phyloP scores from a whole-genome alignment of 2,888 invertebrate species.

The Habroteleia sp. region DNA sequence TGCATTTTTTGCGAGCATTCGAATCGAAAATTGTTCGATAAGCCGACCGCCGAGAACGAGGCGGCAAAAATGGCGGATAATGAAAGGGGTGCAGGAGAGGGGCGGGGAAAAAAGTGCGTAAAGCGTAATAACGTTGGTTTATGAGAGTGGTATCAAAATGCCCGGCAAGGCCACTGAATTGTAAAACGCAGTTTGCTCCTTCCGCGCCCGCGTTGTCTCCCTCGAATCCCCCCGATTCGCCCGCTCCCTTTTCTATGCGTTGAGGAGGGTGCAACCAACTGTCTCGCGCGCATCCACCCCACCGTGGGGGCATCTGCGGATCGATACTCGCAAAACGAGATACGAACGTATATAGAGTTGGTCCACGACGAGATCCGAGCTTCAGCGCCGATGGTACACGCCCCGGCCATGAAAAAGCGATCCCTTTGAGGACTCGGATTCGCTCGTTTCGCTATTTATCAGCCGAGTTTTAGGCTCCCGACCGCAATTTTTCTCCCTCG shows the following conservation, averaged over 20 bases:
- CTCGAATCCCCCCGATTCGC: slow-evolving; percentile 46
- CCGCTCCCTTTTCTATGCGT: slow-evolving; percentile 52
- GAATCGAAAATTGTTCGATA: not conserved
- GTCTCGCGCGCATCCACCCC: slow-evolving; percentile 67
- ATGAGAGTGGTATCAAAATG: slow-evolving; percentile 69
- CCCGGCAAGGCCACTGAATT: slow-evolving; percentile 67
- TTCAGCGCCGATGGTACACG: slow-evolving; percentile 64
- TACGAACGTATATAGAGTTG: slow-evolving; percentile 71
- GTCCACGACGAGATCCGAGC: slow-evolving; percentile 75
- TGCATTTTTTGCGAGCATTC: no score
- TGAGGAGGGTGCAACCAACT: slow-evolving; percentile 69
- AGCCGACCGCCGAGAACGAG: not conserved
- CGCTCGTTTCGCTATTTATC: slow-evolving; percentile 6
- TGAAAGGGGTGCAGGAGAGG: slow-evolving; percentile 18
- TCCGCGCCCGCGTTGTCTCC: slow-evolving; percentile 50
- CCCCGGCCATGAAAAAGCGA: slow-evolving; percentile 55
- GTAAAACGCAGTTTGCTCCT: slow-evolving; percentile 63
- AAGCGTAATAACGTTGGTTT: slow-evolving; percentile 55
- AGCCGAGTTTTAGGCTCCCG: no score
- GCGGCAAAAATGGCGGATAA: slow-evolving; percentile 44
- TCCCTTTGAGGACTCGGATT: slow-evolving; percentile 35
- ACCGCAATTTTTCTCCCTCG: not conserved
- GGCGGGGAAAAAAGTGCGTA: slow-evolving; percentile 43
- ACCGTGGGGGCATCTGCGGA: slow-evolving; percentile 73
- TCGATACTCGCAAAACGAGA: slow-evolving; percentile 78